Evolutionary conservation across 2,888 invertebrate species (phyloP), one percentile per base, ranked within the genome.

Genomic region (Nowickia ferox): DNA sequence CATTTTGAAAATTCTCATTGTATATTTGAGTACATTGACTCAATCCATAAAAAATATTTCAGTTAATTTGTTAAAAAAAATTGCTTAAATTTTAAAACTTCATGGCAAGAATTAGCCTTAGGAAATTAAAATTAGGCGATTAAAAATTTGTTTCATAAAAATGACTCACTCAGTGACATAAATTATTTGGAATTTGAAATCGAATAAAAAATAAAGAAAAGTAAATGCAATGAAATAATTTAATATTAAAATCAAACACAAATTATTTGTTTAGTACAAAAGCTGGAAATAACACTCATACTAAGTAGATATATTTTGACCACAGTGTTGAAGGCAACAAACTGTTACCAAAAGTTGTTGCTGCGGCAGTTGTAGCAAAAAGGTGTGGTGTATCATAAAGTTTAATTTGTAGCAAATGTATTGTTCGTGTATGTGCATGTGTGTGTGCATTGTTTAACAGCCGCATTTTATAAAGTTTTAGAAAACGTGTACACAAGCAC

Each of bases 301-400:
- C 17, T n/a, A 10, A 19, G 6, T 13, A 8, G 4, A 19, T 22
- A 11, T 22, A 30, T 66, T 65, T 68, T 68, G 53, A 40, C 40
- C 53, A 13, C 38, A 53, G 66, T 63, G 71, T 83, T 76, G 78
- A 79, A 76, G 63, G 71, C 66, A 83, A 72, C 46, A 83, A 83
- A 66, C 79, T 83, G 68, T 83, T 83, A 22, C 66, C 61, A 86
- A 86, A 76, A 55, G 11, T 72, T 76, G 40, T 59, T 76, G 65
- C 11, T 19, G 53, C n/a, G 17, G 9, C 63, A 40, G 13, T 68
- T 72, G 48, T 80, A 75, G 72, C 83, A 72, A 80, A 30, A 69
- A 86, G 86, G 86, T 86, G 86, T 83, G 85, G 84, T 84, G 17
- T 19, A 13, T 19, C 19, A 66, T 72, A 65, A 71, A 80, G 51